A percentile compares a stretch with the other conserved stretches of the same genome.
Conservation (phyloP, 2,113 vertebrate species). For the Cinclus mexicanus region DNA sequence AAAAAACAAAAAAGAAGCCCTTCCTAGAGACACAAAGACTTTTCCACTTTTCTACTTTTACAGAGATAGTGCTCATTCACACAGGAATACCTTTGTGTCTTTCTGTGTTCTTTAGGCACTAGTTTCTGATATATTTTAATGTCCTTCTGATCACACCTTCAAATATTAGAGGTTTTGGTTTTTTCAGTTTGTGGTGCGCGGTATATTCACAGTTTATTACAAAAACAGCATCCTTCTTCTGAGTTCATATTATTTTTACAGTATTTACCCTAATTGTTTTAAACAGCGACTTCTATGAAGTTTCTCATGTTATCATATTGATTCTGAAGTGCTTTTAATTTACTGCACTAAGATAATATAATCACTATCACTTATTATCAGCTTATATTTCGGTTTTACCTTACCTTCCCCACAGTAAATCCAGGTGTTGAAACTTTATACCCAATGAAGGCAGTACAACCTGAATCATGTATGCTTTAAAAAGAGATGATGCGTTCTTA, state of each 20-base stretch:
- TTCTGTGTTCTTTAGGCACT: neutral
- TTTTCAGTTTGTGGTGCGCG: rapidly evolving
- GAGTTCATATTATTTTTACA: neutral
- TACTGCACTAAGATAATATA: neutral
- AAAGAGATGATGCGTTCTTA: neutral
- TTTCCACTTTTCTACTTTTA: neutral
- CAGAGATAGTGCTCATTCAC: neutral
- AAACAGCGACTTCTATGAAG: neutral
- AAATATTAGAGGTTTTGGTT: neutral
- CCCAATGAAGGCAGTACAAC: neutral
- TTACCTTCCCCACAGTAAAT: neutral
- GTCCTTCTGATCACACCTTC: neutral
- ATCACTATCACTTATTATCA: neutral
- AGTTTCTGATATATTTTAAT: neutral
- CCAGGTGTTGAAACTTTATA: neutral
- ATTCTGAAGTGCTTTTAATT: conserved; percentile 5
- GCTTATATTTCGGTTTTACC: neutral
- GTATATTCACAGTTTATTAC: neutral
- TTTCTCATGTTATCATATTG: neutral
- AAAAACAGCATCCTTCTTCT: neutral
- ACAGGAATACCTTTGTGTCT: neutral
- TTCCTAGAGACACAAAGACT: neutral
- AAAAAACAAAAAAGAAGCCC: neutral
- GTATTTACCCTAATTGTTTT: neutral
- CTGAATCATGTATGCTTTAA: neutral